A percentile compares a stretch with the other conserved stretches of the same genome.
Conservation (phyloP, 1,140 invertebrate species). For the Aphidius ervi region DNA sequence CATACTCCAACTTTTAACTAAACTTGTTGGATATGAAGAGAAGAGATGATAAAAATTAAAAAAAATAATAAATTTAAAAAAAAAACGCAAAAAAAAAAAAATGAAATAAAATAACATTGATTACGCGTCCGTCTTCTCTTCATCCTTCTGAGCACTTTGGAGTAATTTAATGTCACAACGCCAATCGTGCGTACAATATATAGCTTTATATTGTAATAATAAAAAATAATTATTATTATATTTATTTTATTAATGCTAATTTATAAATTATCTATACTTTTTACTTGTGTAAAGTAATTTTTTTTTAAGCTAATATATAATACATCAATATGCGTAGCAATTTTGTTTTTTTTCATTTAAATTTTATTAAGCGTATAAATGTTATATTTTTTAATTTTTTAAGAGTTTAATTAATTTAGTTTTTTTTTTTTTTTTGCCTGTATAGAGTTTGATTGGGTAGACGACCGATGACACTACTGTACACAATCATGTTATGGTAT, state of each 20-base stretch:
- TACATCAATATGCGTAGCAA: too few relatives aligned
- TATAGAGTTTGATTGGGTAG: too few relatives aligned
- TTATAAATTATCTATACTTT: too few relatives aligned
- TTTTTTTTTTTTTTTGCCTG: too few relatives aligned
- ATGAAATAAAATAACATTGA: neutral
- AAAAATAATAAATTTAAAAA: neutral
- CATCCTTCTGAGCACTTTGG: neutral
- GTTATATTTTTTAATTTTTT: too few relatives aligned
- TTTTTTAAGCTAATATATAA: too few relatives aligned
- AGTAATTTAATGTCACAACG: neutral
- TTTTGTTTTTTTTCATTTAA: too few relatives aligned
- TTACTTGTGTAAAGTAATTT: too few relatives aligned
- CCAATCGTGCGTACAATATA: neutral
- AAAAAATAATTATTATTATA: neutral
- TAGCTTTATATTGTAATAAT: neutral
- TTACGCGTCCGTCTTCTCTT: neutral
- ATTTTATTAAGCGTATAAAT: too few relatives aligned
- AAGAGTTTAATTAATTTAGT: too few relatives aligned
- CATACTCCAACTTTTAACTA: neutral
- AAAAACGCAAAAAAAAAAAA: neutral
- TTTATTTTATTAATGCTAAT: neutral
- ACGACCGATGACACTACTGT: too few relatives aligned
- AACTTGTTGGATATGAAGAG: neutral
- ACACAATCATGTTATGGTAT: constrained; percentile 18
- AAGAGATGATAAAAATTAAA: neutral